Base-by-base conservation (phyloP, 2,113 vertebrate genomes). In the Tylochromis polylepis region DNA sequence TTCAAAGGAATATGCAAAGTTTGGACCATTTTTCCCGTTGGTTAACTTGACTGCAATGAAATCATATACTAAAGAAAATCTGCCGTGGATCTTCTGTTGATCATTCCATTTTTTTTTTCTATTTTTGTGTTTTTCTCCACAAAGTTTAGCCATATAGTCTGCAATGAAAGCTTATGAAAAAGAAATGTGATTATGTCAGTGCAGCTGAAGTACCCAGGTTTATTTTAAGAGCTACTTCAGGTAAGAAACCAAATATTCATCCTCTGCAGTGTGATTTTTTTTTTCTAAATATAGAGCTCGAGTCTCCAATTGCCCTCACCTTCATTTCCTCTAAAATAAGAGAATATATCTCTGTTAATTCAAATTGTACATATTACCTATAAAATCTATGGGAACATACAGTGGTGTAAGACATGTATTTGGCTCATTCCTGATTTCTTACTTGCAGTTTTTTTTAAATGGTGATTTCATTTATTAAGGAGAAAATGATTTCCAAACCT, bases 1-100 rank as follows among this genome's bases (percentile, higher is more conserved):
- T 92, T 91, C 82, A 91, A 87, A 91, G 65, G 65, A 88, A 88
- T 55, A 83, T 86, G 83, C 82, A 14, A 65, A 79, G 46, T 89
- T 80, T 70, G 62, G 43, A 22, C 87, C 58, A 56, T 82, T 58
- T 77, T 78, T 70, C 31, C 46, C 51, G 9, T 79, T 70, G 75
- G 82, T 65, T 72, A 92, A 79, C 86, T 83, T 29, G 65, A 34
- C 85, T 51, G 34, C 43, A 81, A 88, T 65, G 34, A 86, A 87
- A 88, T 56, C 36, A 34, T 22, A 41, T 29, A 70, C 18, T 59
- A 24, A 55, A 59, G 10, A 79, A 84, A 53, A 77, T 56, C 11
- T 27, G 59, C 62, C 2, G 11, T 51, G 27, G 34, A 36, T 83
- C 72, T 75, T 72, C 56, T 53, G 18, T 53, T 77, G 60, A 75